Evolutionary conservation across 2,797 vertebrate genomes (phyloP).

Genomic region (Trichosurus vulpecula): DNA sequence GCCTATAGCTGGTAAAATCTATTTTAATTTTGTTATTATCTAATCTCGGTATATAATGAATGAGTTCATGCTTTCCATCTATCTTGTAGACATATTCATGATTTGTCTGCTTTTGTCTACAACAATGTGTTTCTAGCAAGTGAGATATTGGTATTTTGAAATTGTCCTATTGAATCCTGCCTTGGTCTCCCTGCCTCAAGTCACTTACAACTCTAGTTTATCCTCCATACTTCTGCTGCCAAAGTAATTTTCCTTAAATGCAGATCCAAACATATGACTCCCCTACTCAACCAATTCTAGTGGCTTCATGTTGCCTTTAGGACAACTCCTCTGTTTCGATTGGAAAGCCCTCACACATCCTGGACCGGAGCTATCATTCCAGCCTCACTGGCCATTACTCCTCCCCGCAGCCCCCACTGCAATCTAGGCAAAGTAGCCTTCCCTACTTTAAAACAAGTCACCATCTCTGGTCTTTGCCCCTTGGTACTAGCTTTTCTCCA

Average conservation of each 20-base stretch:
- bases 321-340: background rate
- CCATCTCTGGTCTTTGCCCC: background rate
- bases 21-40: background rate
- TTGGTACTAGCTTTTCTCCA: background rate
- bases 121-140: background rate
- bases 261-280: background rate
- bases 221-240: background rate
- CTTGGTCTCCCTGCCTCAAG: background rate
- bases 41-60: background rate
- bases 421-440: background rate
- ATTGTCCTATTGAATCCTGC: background rate
- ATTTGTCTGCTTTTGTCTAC: background rate
- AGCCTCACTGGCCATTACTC: background rate
- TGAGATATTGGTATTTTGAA: background rate
- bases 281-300: background rate
- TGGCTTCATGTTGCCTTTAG: background rate
- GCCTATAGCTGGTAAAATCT: background rate
- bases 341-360: background rate
- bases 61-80: background rate
- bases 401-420: background rate
- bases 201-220: background rate
- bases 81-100: background rate
- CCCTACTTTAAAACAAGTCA: background rate
- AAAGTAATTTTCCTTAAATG: background rate
- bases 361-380: background rate